A percentile compares a stretch with the other conserved stretches of the same genome.
Evolutionary conservation across 2,113 vertebrate genomes (phyloP).

Genomic region (Pollachius pollachius): DNA sequence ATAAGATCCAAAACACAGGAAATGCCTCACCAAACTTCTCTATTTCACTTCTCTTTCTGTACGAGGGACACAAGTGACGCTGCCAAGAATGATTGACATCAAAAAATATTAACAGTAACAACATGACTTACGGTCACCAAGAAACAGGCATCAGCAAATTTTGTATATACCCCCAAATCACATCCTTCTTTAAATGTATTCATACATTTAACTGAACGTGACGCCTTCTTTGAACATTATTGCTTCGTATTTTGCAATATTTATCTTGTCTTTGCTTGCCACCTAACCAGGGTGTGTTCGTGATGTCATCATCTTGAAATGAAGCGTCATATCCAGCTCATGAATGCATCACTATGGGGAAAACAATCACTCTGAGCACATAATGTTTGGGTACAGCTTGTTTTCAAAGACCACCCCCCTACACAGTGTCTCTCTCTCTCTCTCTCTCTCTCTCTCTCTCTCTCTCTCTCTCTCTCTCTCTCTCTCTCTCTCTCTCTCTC

Average conservation of each 20-base stretch:
- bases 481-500: too few relatives aligned
- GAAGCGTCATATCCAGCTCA: not conserved
- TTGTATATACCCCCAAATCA: not conserved
- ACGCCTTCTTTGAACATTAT: not conserved
- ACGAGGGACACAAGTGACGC: conserved; percentile 4
- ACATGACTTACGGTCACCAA: conserved; percentile 26
- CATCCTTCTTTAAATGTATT: not conserved
- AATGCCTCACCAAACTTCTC: conserved; percentile 46
- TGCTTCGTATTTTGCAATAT: not conserved
- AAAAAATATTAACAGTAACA: conserved; percentile 2
- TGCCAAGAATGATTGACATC: too few relatives aligned
- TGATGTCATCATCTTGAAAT: too few relatives aligned
- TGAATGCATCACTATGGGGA: not conserved
- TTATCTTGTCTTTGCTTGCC: not conserved
- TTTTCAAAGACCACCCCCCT: conserved; percentile 43
- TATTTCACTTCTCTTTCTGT: conserved; percentile 72
- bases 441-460: too few relatives aligned
- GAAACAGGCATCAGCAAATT: not conserved
- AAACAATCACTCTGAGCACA: conserved; percentile 39
- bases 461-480: too few relatives aligned
- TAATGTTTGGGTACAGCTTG: conserved; percentile 63
- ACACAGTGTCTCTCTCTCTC: not conserved
- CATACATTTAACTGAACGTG: not conserved
- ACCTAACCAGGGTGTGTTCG: too few relatives aligned
- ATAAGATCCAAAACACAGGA: conserved; percentile 44